Evolutionary conservation across 2,113 vertebrate species (phyloP).

Genomic region (Microcebus ravelobensis): DNA sequence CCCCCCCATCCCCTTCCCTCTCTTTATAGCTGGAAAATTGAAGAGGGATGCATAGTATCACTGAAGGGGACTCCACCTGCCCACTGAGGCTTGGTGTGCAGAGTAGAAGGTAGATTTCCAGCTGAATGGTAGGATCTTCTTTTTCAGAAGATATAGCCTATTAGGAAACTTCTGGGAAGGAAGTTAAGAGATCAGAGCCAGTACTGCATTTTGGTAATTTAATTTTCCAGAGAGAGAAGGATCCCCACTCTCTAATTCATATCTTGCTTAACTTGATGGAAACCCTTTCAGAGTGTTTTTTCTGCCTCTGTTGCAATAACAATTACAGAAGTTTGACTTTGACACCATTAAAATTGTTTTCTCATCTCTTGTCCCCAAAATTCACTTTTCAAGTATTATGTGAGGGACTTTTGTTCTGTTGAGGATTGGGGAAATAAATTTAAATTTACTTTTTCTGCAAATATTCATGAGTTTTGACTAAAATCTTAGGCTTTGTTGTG

Average conservation of each 20-base stretch:
- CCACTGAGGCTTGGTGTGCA: neutral
- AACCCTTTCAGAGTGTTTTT: neutral
- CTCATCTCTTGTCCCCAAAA: neutral
- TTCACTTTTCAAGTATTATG: neutral
- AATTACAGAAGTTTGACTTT: neutral
- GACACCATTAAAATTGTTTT: neutral
- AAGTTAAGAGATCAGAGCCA: neutral
- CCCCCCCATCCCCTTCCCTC: neutral
- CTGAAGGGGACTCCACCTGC: neutral
- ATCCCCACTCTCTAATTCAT: neutral
- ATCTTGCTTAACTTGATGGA: neutral
- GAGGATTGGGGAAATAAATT: neutral
- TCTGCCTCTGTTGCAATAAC: neutral
- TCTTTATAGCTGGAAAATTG: neutral
- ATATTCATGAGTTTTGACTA: neutral
- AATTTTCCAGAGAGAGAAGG: neutral
- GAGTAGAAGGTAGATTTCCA: neutral
- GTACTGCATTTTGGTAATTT: neutral
- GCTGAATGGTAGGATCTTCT: neutral
- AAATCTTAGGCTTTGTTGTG: neutral
- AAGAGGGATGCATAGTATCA: neutral
- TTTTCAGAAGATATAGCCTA: neutral
- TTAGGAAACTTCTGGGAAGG: neutral
- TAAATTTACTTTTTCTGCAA: neutral
- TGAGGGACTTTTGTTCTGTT: neutral